These are phyloP conservation scores for Podarcis lilfordi DNA, from an alignment of 2,797 vertebrate genomes.

Conservation along the genomic window DNA sequence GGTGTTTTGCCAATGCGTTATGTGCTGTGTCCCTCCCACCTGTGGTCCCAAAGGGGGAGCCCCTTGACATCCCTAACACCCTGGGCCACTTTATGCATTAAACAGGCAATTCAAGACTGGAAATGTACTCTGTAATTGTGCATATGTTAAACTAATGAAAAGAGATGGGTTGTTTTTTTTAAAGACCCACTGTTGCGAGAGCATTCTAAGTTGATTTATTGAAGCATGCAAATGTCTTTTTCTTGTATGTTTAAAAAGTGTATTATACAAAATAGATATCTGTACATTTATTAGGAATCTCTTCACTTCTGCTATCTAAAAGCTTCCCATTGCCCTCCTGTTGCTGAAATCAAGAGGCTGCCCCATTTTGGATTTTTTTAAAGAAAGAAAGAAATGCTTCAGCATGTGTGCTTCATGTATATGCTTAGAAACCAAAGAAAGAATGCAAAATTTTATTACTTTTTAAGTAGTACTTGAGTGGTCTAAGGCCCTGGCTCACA, in stretches of 20 bases:
- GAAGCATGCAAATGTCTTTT: not conserved
- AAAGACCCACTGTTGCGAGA: not conserved
- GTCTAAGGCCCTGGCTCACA: not conserved
- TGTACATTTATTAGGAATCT: not conserved
- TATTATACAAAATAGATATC: not conserved
- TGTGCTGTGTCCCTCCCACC: not conserved
- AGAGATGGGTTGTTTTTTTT: not conserved
- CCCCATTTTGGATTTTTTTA: not conserved
- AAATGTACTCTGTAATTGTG: not conserved
- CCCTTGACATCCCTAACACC: not conserved
- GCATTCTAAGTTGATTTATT: slow-evolving; percentile 25
- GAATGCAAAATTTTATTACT: not conserved
- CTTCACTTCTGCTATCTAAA: not conserved
- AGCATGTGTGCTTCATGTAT: not conserved
- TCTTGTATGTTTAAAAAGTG: not conserved
- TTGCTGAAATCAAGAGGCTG: not conserved
- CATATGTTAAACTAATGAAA: not conserved
- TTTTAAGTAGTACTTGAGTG: not conserved
- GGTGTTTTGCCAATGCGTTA: not conserved
- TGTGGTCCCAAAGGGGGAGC: not conserved
- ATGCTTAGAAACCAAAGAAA: not conserved
- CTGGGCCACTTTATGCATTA: not conserved
- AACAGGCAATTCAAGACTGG: not conserved
- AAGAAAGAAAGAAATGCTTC: not conserved
- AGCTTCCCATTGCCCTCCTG: not conserved